These are phyloP conservation scores for Drosophila elegans DNA, from an alignment of 1,140 invertebrate genomes.

Conservation along the genomic window DNA sequence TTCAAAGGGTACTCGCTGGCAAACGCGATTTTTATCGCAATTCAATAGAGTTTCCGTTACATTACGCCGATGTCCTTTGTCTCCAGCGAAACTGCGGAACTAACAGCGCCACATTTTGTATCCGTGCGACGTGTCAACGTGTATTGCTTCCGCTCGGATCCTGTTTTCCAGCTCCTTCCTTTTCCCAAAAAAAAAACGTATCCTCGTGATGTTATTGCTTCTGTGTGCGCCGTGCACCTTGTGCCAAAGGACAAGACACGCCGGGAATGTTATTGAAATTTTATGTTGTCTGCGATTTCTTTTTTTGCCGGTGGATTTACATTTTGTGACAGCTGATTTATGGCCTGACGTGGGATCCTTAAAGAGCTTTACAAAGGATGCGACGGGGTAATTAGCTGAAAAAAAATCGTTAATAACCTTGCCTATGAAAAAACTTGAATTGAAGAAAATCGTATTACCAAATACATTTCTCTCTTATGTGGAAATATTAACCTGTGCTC, in stretches of 20 bases:
- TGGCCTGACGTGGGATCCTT: conserved; percentile 33
- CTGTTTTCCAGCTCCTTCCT: conserved; percentile 35
- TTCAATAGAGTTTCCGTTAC: conserved; percentile 82
- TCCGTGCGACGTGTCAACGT: conserved; percentile 80
- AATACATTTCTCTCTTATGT: neutral
- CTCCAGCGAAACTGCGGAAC: conserved; percentile 65
- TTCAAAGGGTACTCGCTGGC: conserved; percentile 48
- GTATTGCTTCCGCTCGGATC: conserved; percentile 74
- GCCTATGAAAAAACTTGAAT: neutral
- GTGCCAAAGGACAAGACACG: conserved; percentile 33
- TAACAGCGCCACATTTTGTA: conserved; percentile 80
- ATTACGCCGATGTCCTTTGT: conserved; percentile 72
- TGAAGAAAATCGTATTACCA: neutral
- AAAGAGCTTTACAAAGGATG: conserved; percentile 18
- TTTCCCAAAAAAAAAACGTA: conserved; percentile 5
- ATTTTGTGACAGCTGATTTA: conserved; percentile 64
- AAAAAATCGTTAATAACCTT: neutral
- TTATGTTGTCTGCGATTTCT: conserved; percentile 76
- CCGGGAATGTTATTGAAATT: conserved; percentile 72
- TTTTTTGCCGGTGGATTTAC: conserved; percentile 57
- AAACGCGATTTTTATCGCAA: conserved; percentile 82
- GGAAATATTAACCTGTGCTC: conserved; percentile 1
- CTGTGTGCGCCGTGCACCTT: conserved; percentile 46
- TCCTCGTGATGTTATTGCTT: conserved; percentile 23
- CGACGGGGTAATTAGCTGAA: conserved; percentile 53